These are phyloP conservation scores for Thinocorus orbignyianus DNA, from an alignment of 2,113 vertebrate species.

Conservation along the genomic window DNA sequence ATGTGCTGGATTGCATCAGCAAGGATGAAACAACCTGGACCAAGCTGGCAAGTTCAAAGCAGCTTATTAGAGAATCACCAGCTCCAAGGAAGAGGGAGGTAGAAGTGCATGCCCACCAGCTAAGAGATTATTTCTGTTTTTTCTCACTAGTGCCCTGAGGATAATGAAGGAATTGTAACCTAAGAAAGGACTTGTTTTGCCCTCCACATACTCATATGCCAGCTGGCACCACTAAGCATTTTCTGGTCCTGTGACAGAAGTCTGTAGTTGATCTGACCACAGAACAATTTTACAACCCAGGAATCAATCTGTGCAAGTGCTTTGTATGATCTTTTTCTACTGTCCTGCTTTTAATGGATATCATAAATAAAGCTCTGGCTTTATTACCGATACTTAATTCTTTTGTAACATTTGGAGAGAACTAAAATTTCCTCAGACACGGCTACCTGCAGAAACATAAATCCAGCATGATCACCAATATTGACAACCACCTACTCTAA, in stretches of 20 bases:
- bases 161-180: neutral
- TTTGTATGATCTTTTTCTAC: neutral
- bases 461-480: neutral
- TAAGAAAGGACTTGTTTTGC: neutral
- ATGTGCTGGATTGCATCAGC: accelerated
- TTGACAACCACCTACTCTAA: neutral
- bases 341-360: neutral
- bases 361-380: slow-evolving; percentile 24
- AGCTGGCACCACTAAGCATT: neutral
- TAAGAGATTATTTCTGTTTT: neutral
- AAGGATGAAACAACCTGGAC: neutral
- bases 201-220: neutral
- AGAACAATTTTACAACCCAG: slow-evolving; percentile 5
- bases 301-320: slow-evolving; percentile 12
- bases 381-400: slow-evolving; percentile 6
- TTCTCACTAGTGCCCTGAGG: neutral
- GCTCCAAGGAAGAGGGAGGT: neutral
- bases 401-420: slow-evolving; percentile 1
- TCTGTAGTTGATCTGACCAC: neutral
- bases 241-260: neutral
- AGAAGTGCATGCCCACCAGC: neutral
- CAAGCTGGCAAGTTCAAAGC: neutral
- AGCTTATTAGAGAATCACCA: neutral
- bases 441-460: neutral
- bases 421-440: neutral